phyloP scores from a whole-genome alignment of 2,113 vertebrate genomes.

The Cisticola juncidis region DNA sequence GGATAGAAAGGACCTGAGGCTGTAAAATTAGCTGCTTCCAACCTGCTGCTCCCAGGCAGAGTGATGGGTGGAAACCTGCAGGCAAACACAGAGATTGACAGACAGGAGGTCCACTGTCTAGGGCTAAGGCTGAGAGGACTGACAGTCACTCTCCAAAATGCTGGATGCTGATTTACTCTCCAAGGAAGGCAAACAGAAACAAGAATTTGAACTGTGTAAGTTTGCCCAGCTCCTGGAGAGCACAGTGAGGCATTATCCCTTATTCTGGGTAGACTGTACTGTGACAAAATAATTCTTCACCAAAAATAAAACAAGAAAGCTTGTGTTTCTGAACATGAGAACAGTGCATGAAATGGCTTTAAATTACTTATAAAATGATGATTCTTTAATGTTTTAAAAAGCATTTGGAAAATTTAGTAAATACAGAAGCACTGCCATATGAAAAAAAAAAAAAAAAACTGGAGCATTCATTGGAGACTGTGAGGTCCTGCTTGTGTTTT shows the following conservation, averaged over 20 bases:
- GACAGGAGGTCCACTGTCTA: accelerated
- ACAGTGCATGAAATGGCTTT: not conserved
- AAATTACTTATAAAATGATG: not conserved
- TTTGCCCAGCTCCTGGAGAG: not conserved
- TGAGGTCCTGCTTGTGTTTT: not conserved
- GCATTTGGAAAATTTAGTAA: not conserved
- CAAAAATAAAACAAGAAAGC: not conserved
- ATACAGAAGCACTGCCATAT: not conserved
- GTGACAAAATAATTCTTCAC: not conserved
- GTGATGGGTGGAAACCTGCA: not conserved
- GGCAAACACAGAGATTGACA: not conserved
- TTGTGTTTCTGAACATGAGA: not conserved
- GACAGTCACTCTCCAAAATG: not conserved
- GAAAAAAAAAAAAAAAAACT: not conserved
- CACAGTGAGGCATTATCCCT: accelerated
- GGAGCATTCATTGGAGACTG: not conserved
- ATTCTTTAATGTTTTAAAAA: not conserved
- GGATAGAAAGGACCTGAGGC: not conserved
- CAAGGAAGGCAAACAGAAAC: not conserved
- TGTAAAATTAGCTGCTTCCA: not conserved
- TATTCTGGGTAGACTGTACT: not conserved
- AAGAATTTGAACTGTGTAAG: not conserved
- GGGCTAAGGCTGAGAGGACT: not conserved
- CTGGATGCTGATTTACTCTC: not conserved
- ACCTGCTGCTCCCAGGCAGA: not conserved